Evolutionary conservation across 2,113 vertebrate genomes (phyloP), one percentile per base, ranked within the genome.

Genomic region (Nannospalax galili): DNA sequence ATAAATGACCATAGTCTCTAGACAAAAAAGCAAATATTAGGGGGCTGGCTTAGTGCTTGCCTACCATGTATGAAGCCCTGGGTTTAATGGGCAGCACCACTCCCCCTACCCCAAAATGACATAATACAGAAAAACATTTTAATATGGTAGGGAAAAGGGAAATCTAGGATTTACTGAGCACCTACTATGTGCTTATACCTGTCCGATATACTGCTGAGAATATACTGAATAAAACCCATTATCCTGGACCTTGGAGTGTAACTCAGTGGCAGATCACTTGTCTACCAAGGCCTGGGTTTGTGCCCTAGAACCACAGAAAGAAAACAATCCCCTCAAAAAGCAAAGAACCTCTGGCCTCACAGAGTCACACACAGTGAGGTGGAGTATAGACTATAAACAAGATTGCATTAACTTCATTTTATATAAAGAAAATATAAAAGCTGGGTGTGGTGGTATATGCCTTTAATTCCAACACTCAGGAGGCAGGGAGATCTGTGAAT

Each of bases 51-150:
- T 5, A 75, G 10, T 15, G 7, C 40, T 77, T 48, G 32, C 32
- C 20, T 64, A 58, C 1, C 48, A 75, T 12, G 40, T 45, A 22
- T 16, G 35, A 81, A 5, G 30, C 5, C 60, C 72, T 65, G 58
- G 58, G 42, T 45, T 56, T 48, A 69, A 48, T 28, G 14, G 58
- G 17, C 12, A 72, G 64, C 64, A 37, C 15, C n/a, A 92, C 32
- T 11, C 7, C 30, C 40, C 64, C 35, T 42, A n/a, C 35, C 42
- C 16, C 6, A n/a, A 48, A 45, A 22, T 3, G 86, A 92, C 8
- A 17, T 17, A 81, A 92, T 69, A 93, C n/a, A 37, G 24, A 79
- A 45, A 91, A 87, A 48, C 37, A 48, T 56, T 80, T 89, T 84
- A 42, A 37, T 69, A 85, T 24, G 26, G n/a, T 10, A 28, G 30